These are phyloP conservation scores for Coregonus ussuriensis DNA, from an alignment of 2,797 vertebrate genomes.

Conservation along the genomic window DNA sequence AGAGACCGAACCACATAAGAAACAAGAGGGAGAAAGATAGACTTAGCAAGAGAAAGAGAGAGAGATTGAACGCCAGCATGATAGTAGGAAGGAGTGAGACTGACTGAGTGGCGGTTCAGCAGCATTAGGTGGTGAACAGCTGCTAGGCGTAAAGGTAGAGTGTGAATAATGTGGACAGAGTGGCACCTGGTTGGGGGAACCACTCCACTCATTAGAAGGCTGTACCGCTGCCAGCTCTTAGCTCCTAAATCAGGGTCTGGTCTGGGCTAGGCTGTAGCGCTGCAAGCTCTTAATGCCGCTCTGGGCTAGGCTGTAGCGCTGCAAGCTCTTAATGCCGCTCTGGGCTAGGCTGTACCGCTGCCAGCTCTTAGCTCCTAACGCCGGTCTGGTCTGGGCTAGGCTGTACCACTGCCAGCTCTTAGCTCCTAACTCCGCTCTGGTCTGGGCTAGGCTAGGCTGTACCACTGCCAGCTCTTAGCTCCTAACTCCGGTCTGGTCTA, in stretches of 20 bases:
- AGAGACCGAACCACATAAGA: not conserved
- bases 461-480: too few relatives aligned
- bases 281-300: too few relatives aligned
- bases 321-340: too few relatives aligned
- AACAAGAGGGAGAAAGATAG: not conserved
- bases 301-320: too few relatives aligned
- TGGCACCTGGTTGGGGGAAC: slow-evolving; percentile 64
- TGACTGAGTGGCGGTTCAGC: slow-evolving; percentile 39
- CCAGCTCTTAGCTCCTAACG: too few relatives aligned
- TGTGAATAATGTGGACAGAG: slow-evolving; percentile 72
- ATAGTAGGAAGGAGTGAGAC: not conserved
- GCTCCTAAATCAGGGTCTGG: not conserved
- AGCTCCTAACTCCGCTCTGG: too few relatives aligned
- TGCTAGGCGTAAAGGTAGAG: slow-evolving; percentile 70
- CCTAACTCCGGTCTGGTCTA: too few relatives aligned
- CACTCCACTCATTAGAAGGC: slow-evolving; percentile 63
- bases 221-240: slow-evolving; percentile 57
- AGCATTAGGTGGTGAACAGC: slow-evolving; percentile 74
- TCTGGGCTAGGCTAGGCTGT: too few relatives aligned
- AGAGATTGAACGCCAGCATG: slow-evolving; percentile 7
- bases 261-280: too few relatives aligned
- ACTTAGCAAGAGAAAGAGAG: slow-evolving; percentile 4
- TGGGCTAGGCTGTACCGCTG: too few relatives aligned
- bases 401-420: too few relatives aligned
- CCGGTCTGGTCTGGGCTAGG: too few relatives aligned